These are phyloP conservation scores for Scatophagus argus DNA, from an alignment of 2,113 vertebrate genomes.

Conservation along the genomic window DNA sequence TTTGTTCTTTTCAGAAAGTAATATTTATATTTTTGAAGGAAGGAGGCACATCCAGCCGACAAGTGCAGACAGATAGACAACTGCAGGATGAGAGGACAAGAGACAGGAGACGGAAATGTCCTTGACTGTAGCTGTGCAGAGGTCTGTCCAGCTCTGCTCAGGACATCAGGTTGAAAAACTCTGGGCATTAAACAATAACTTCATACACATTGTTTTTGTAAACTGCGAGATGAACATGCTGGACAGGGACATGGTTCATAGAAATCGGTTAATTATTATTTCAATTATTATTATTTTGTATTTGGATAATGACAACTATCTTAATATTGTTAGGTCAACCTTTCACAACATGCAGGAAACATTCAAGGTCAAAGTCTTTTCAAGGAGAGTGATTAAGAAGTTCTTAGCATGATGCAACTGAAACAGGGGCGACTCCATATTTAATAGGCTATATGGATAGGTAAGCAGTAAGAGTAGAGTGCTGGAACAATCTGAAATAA, in stretches of 20 bases:
- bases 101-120: conserved; percentile 29
- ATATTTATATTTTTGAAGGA: conserved; percentile 72
- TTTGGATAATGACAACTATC: not conserved
- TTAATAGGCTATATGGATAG: not conserved
- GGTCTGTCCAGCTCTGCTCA: not conserved
- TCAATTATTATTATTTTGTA: not conserved
- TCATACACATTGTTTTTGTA: not conserved
- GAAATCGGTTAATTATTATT: not conserved
- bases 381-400: conserved; percentile 17
- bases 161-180: not conserved
- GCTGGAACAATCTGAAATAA: not conserved
- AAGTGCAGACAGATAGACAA: conserved; percentile 4
- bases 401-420: not conserved
- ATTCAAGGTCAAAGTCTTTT: conserved; percentile 15
- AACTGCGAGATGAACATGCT: too few species aligned
- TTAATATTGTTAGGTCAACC: too few species aligned
- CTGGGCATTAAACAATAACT: not conserved
- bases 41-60: conserved; percentile 29
- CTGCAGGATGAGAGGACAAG: conserved; percentile 31
- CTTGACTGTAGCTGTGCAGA: conserved; percentile 24
- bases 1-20: conserved; percentile 54
- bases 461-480: not conserved
- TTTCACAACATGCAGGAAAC: not conserved
- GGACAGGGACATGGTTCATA: not conserved
- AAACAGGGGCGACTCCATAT: not conserved